Percentiles rank a stretch among this genome's conserved stretches.
Conservation (phyloP, 1,140 invertebrate genomes). For the Fopius arisanus region DNA sequence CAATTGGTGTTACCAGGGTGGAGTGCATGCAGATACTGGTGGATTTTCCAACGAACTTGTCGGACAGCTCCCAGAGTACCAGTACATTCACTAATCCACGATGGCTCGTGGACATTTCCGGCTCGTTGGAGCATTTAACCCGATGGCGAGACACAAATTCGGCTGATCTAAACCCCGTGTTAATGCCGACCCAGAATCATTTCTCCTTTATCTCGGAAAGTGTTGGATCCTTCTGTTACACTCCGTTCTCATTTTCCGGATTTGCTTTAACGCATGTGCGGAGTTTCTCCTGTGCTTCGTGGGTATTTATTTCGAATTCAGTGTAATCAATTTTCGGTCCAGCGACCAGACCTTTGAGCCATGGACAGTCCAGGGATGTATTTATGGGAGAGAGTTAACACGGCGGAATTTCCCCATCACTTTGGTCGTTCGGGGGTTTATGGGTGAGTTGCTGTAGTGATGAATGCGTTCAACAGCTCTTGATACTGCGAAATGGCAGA, state of each 20-base stretch:
- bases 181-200: not conserved
- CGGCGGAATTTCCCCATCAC: too few relatives aligned
- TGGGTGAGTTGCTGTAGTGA: too few relatives aligned
- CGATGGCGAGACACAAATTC: slow-evolving; percentile 11
- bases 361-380: too few relatives aligned
- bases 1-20: not conserved
- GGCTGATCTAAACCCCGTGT: slow-evolving; percentile 2
- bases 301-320: too few relatives aligned
- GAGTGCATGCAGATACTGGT: not conserved
- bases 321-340: too few relatives aligned
- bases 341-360: too few relatives aligned
- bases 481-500: too few relatives aligned
- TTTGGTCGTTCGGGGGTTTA: too few relatives aligned
- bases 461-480: too few relatives aligned
- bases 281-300: too few relatives aligned
- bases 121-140: slow-evolving; percentile 17
- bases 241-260: not conserved
- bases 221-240: too few relatives aligned
- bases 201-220: not conserved
- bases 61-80: not conserved
- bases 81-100: slow-evolving; percentile 10
- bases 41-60: not conserved
- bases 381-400: too few relatives aligned
- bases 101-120: slow-evolving; percentile 21
- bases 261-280: not conserved